Conservation (phyloP, 2,797 vertebrate species). For the Adrianichthys oophorus region DNA sequence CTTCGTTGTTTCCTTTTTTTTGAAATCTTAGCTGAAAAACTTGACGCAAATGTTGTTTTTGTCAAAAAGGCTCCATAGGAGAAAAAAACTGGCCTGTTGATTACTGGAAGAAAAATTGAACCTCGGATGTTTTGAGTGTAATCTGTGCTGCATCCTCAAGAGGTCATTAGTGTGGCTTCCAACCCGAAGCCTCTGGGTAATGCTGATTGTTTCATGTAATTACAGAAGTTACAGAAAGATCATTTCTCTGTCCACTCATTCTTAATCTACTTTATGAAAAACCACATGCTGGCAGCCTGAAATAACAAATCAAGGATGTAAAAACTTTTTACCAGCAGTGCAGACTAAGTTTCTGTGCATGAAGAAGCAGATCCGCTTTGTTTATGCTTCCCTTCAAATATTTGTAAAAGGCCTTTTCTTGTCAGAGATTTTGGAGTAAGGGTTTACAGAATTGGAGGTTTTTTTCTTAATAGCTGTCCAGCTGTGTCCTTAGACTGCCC, state of each 20-base stretch:
- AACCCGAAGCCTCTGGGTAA: constrained; percentile 1
- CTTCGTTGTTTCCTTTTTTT: too few species aligned
- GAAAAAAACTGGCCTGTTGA: too few species aligned
- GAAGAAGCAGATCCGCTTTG: constrained; percentile 27
- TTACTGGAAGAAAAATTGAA: too few species aligned
- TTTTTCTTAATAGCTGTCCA: constrained; percentile 55
- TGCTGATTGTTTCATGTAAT: neutral
- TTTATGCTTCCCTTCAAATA: constrained; percentile 16
- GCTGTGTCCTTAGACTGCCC: constrained; percentile 49
- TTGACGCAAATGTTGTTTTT: too few species aligned
- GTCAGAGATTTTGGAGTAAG: constrained; percentile 57
- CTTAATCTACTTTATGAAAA: constrained; percentile 8
- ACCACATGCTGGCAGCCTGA: constrained; percentile 32
- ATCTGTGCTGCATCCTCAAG: neutral
- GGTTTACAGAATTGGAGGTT: constrained; percentile 52
- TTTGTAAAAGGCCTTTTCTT: constrained; percentile 15
- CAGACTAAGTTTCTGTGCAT: constrained; percentile 4
- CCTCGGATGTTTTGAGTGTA: neutral
- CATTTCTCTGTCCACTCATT: neutral
- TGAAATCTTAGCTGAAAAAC: too few species aligned
- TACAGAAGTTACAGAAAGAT: neutral
- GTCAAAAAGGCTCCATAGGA: too few species aligned
- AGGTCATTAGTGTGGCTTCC: constrained; percentile 5
- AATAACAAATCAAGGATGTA: constrained; percentile 29
- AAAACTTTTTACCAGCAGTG: constrained; percentile 29